A percentile compares a stretch with the other conserved stretches of the same genome.
phyloP scores from a whole-genome alignment of 2,113 vertebrate species.

The Lampris incognitus region DNA sequence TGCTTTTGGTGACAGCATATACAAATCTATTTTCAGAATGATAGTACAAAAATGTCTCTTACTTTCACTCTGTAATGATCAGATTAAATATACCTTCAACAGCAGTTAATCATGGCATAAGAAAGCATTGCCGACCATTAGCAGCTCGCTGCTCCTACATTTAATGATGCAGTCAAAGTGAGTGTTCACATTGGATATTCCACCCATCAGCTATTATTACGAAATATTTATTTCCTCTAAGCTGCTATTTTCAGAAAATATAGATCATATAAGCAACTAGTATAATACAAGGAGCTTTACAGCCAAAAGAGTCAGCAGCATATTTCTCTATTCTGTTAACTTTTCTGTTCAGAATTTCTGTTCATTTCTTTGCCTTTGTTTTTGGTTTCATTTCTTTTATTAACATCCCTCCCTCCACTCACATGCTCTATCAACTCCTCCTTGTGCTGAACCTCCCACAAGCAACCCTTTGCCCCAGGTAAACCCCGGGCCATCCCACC shows the following conservation, averaged over 20 bases:
- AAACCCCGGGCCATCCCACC: conserved; percentile 31
- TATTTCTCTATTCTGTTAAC: background rate
- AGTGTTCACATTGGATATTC: conserved; percentile 27
- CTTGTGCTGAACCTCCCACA: too few relatives aligned
- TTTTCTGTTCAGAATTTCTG: background rate
- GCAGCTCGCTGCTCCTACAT: background rate
- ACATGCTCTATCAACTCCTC: too few relatives aligned
- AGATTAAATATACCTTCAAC: conserved; percentile 32
- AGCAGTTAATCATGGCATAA: conserved; percentile 39
- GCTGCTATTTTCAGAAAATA: background rate
- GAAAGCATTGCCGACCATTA: conserved; percentile 8
- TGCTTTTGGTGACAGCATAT: background rate
- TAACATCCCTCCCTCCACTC: too few relatives aligned
- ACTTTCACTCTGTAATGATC: conserved; percentile 21
- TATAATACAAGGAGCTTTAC: too few relatives aligned
- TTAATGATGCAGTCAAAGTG: conserved; percentile 42
- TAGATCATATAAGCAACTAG: background rate
- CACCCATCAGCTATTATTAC: conserved; percentile 23
- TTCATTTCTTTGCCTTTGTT: conserved; percentile 2
- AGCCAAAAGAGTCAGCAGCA: background rate
- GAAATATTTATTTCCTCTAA: conserved; percentile 18
- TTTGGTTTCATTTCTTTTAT: conserved; percentile 7
- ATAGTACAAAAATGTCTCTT: conserved; percentile 42
- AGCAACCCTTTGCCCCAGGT: background rate
- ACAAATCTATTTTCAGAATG: conserved; percentile 19